Conservation (phyloP, 2,888 invertebrate species). For the Fissipunctia ypsillon region DNA sequence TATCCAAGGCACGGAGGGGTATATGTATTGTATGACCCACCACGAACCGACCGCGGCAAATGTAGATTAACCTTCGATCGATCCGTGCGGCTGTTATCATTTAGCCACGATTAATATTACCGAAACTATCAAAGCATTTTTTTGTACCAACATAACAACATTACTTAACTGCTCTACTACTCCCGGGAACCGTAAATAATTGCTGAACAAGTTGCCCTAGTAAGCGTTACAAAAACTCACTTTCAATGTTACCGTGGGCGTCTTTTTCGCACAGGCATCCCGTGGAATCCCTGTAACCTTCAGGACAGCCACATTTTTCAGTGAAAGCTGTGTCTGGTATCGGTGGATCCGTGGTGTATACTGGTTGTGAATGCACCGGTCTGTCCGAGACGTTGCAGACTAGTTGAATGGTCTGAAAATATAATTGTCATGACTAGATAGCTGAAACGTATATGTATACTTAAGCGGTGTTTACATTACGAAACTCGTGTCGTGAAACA, state of each 20-base stretch:
- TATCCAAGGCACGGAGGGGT: too few relatives aligned
- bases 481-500: too few relatives aligned
- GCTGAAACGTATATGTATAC: not conserved
- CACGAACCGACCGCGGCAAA: too few relatives aligned
- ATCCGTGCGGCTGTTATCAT: too few relatives aligned
- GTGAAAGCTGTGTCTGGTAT: conserved; percentile 43
- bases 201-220: not conserved
- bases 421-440: not conserved
- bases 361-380: conserved; percentile 29
- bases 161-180: not conserved
- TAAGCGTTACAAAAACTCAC: not conserved
- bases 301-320: conserved; percentile 47
- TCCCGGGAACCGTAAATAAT: not conserved
- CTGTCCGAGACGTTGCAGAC: conserved; percentile 52
- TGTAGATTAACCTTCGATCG: too few relatives aligned
- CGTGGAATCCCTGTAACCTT: conserved; percentile 35
- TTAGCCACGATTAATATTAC: not conserved
- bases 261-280: conserved; percentile 47
- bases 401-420: conserved; percentile 42
- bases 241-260: conserved; percentile 15
- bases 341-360: conserved; percentile 42
- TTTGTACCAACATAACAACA: not conserved
- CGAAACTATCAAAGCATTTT: not conserved
- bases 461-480: too few relatives aligned
- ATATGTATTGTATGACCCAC: too few relatives aligned